These are phyloP conservation scores for Heliothis peltigera DNA, from an alignment of 2,888 invertebrate species.

Conservation along the genomic window DNA sequence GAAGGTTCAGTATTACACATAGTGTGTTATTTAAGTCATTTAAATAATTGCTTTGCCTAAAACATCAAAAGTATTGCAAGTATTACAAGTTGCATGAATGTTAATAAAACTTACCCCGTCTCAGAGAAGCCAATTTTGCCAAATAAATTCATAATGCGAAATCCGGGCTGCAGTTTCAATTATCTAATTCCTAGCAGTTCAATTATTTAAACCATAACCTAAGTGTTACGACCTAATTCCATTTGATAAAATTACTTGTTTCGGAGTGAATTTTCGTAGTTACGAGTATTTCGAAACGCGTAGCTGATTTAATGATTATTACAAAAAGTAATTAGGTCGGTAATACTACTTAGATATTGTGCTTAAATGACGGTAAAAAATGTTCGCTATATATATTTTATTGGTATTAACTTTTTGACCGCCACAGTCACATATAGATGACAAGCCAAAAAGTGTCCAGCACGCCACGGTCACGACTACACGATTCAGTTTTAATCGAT, in stretches of 20 bases:
- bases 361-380: too few species aligned
- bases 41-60: too few species aligned
- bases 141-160: constrained; percentile 22
- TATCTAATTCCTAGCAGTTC: constrained; percentile 37
- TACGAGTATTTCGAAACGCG: background rate
- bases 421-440: too few species aligned
- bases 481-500: too few species aligned
- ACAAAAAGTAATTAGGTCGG: background rate
- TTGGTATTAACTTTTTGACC: too few species aligned
- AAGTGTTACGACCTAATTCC: constrained; percentile 42
- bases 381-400: too few species aligned
- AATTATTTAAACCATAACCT: constrained; percentile 37
- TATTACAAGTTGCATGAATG: background rate
- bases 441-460: too few species aligned
- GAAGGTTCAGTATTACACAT: too few species aligned
- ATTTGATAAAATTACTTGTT: constrained; percentile 23
- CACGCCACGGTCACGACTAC: too few species aligned
- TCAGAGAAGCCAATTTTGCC: constrained; percentile 1
- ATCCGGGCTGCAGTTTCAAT: constrained; percentile 31
- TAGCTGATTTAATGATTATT: background rate
- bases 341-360: too few species aligned
- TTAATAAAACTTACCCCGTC: background rate
- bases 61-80: too few species aligned
- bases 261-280: background rate
- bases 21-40: too few species aligned